Base-by-base conservation (phyloP, 1,140 invertebrate genomes). In the Bombus waltoni region DNA sequence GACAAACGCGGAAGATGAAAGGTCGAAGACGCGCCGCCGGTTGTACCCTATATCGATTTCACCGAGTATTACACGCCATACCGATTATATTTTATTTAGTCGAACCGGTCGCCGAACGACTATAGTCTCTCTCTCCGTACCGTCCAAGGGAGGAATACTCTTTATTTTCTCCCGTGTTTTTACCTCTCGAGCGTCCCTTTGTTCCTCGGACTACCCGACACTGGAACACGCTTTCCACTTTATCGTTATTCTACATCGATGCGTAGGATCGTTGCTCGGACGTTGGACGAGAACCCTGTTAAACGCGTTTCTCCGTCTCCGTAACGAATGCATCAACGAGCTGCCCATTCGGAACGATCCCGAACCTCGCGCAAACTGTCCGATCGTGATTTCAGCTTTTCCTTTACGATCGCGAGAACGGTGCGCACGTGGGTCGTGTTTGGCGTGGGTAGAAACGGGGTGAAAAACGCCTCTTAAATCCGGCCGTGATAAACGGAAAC, bases 31-130 rank as follows among this genome's bases (percentile, higher is more conserved):
- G 81, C 73, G n/a, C 32, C 73, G n/a, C 32, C 38, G 47, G 47
- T 53, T 13, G 18, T 53, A 22, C 53, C 47, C 15, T 40, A 38
- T 91, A 91, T 91, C 59, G 91, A 91, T 92, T 86, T 57, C 80
- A 40, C 68, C 59, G 25, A 71, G 83, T 40, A 71, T 90, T 79
- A 73, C 68, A 32, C 76, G 3, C 40, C 38, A 66, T 40, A 79
- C 72, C 82, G 83, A 89, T 91, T 91, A 91, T 91, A 72, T 91
- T 92, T 91, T 92, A 91, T 92, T 91, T 87, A 91, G 78, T 76
- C 88, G 72, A 65, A 32, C n/a, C 78, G 28, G 10, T 76, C 62
- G 42, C 32, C 53, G 74, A 81, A 78, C 74, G 82, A 57, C 77
- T 83, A 70, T 87, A 89, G 59, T 71, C 65, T 85, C 70, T 78